A percentile compares a stretch with the other conserved stretches of the same genome.
These are phyloP conservation scores for Rattus norvegicus DNA, from an alignment of 2,113 vertebrate genomes.

Conservation along the genomic window DNA sequence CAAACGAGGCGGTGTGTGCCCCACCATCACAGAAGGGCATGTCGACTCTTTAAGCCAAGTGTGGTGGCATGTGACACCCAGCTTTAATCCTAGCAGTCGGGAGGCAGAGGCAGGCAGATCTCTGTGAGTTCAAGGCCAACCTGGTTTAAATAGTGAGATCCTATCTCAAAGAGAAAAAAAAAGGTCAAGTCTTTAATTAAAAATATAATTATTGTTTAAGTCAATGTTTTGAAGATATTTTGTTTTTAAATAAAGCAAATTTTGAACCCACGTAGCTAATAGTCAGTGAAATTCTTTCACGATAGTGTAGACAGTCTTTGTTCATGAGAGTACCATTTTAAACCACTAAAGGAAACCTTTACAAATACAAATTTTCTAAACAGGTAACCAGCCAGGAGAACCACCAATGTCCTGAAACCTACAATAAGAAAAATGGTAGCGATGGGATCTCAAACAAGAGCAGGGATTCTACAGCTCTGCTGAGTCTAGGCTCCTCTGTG, in stretches of 20 bases:
- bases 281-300: background rate
- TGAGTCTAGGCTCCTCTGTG: background rate
- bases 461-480: background rate
- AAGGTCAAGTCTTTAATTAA: background rate
- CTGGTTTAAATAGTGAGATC: background rate
- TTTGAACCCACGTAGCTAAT: background rate
- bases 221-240: background rate
- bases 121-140: background rate
- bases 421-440: background rate
- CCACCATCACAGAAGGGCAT: background rate
- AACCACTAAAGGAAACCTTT: background rate
- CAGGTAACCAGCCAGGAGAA: background rate
- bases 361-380: background rate
- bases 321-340: background rate
- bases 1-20: background rate
- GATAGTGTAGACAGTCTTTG: background rate
- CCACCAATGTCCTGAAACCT: background rate
- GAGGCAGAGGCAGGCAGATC: background rate
- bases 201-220: background rate
- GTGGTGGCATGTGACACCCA: background rate
- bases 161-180: background rate
- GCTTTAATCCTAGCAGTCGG: background rate
- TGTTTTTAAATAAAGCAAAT: background rate
- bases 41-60: background rate
- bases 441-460: background rate